Evolutionary conservation across 2,113 vertebrate species (phyloP).

Genomic region (Ancistrus triradiatus): DNA sequence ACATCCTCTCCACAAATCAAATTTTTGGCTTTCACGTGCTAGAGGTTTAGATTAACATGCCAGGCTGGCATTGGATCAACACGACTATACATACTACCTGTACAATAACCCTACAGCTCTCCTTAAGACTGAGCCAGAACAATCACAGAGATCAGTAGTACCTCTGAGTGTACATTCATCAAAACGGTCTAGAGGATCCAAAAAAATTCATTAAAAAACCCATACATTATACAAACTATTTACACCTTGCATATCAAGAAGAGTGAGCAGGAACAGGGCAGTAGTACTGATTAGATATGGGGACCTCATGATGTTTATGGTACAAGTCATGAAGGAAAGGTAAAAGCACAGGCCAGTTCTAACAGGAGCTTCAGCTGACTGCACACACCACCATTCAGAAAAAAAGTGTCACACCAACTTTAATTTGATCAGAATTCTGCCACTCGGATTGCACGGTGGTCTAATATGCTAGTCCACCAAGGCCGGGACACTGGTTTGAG

Average conservation of each 20-base stretch:
- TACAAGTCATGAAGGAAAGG: slow-evolving; percentile 9
- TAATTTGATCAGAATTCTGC: slow-evolving; percentile 4
- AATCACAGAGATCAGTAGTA: slow-evolving; percentile 13
- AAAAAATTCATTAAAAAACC: slow-evolving; percentile 22
- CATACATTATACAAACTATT: slow-evolving; percentile 46
- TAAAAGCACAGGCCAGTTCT: slow-evolving; percentile 32
- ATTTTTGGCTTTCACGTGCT: slow-evolving; percentile 39
- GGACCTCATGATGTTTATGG: slow-evolving; percentile 21
- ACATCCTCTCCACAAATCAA: slow-evolving; percentile 10
- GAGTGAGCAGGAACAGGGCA: slow-evolving; percentile 39
- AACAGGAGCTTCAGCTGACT: no score
- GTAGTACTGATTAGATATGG: slow-evolving; percentile 35
- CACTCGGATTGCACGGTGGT: background rate
- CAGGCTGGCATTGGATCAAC: slow-evolving; percentile 7
- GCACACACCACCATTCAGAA: no score
- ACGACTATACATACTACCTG: slow-evolving; percentile 14
- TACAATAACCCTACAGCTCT: slow-evolving; percentile 22
- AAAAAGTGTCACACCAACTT: no score
- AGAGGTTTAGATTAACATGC: slow-evolving; percentile 13
- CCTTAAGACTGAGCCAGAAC: slow-evolving; percentile 16
- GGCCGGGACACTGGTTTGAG: no score
- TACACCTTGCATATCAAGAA: slow-evolving; percentile 54
- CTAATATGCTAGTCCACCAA: no score
- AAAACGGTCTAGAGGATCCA: slow-evolving; percentile 16
- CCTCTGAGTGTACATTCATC: slow-evolving; percentile 11